Base-by-base conservation (phyloP, 2,113 vertebrate species). In the Thomomys bottae region DNA sequence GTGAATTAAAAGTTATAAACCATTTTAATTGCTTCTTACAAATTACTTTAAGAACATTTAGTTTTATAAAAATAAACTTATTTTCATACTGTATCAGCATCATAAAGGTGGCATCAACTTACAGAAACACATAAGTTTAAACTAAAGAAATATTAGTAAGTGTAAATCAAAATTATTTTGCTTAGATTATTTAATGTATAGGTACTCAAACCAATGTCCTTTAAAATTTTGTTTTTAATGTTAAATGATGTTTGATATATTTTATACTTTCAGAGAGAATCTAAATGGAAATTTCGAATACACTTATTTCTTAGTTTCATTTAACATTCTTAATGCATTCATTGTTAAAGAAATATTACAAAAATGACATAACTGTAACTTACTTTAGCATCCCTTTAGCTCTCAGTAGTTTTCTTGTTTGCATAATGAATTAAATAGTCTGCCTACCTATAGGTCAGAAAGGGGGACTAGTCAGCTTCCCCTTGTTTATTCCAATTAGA, bases 351-450 rank as follows among this genome's bases (percentile, higher is more conserved):
- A 84, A 76, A 77, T 88, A 57, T 79, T 86, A 82, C 4, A 38
- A 26, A 30, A 68, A 34, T 54, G 36, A n/a, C 17, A 59, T n/a
- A 17, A 57, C 66, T 40, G 63, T 68, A 77, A 38, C 76, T 86
- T 38, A 54, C 54, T 64, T 72, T 83, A 86, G 67, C 28, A 24
- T 5, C 17, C 1, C 8, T 67, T 85, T n/a, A 30, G 54, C 14
- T 83, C 30, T 72, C 59, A 87, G 34, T 54, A 8, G 32, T 45
- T 3, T 34, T 11, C 24, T 73, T 36, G 5, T 82, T 87, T 63
- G 4, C 59, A 75, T 88, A 68, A 78, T 21, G 2, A 94, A 75
- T 87, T 91, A 79, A 81, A 66, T 49, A 54, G 17, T 28, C 45
- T 38, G 63, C 8, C 72, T 67, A 70, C 10, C 4, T 42, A 63